Base-by-base conservation (phyloP, 1,140 invertebrate genomes). In the Aphis gossypii region DNA sequence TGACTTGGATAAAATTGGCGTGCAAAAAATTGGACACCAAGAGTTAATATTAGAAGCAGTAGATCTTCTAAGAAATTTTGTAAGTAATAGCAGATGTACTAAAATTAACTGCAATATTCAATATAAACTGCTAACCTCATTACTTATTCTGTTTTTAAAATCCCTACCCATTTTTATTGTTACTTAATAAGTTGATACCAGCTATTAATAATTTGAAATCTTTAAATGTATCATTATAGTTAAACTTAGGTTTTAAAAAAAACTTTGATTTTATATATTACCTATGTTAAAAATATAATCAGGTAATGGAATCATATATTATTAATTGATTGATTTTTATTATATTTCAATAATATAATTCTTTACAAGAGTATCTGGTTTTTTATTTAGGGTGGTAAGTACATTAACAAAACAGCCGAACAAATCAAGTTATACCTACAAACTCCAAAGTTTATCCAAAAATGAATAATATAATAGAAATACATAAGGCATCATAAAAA, bases 31-130 rank as follows among this genome's bases (percentile, higher is more conserved):
- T 94, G 98, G 98, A 9, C 98, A 99, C 95, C 98, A 99, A 95
- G 98, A 99, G 95, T 96, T 99, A 87, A 97, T 99, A 94, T 95
- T 99, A 92, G 98, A 99, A 96, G 98, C 98, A 88, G 97, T 99
- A 14, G 98, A 98, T 94, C 97, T 98, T 94, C 96, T 99, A 30
- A 96, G 97, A 94, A 97, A 98, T 95, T 97, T 99, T 96, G 97
- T 98, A 96, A 96, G 97, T 96, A 56, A 38, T 41, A 82, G 3
- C 8, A 88, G 35, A 54, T 89, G 18, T 51, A 54, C 9, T 23
- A 54, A 30, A 56, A 41, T 38, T 87, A 87, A 48, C 48, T 54
- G 0, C 21, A 41, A 51, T 14, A 51, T 48, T 9, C 25, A 54
- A 51, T 89, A 38, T 14, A 89, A 51, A 87, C 18, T 35, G 2